A percentile compares a stretch with the other conserved stretches of the same genome.
Conservation (phyloP, 2,113 vertebrate species). For the Pseudorhombus dupliciocellatus region DNA sequence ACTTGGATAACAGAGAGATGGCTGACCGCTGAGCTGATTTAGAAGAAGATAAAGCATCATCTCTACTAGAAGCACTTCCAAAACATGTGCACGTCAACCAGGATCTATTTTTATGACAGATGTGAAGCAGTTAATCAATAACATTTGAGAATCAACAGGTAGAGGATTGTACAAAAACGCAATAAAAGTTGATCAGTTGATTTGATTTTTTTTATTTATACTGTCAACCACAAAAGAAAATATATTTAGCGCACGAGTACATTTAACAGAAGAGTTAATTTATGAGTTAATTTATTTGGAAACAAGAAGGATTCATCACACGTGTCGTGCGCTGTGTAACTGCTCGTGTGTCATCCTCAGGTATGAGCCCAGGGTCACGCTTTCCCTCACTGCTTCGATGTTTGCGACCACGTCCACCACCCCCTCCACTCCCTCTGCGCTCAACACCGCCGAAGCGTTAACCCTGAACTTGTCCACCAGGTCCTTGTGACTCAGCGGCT, state of each 20-base stretch:
- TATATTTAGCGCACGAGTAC: background rate
- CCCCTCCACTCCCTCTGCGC: slow-evolving; percentile 77
- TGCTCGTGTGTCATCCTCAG: slow-evolving; percentile 73
- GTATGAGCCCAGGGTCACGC: slow-evolving; percentile 75
- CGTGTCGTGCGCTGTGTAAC: background rate
- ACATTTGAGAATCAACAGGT: slow-evolving; percentile 1
- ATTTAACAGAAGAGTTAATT: background rate
- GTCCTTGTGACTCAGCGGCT: slow-evolving; percentile 85
- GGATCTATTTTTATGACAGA: background rate
- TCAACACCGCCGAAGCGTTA: slow-evolving; percentile 78
- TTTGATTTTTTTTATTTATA: slow-evolving; percentile 29
- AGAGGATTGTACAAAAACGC: slow-evolving; percentile 18
- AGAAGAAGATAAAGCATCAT: background rate
- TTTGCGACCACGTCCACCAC: slow-evolving; percentile 79
- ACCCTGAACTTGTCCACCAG: slow-evolving; percentile 86
- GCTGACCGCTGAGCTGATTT: background rate
- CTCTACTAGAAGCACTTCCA: slow-evolving; percentile 28
- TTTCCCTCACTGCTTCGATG: slow-evolving; percentile 84
- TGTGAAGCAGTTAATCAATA: background rate
- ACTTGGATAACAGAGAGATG: background rate
- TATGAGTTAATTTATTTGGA: no score
- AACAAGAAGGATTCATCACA: no score
- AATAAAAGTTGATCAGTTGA: slow-evolving; percentile 18
- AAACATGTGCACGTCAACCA: background rate
- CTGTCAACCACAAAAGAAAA: background rate